Conservation (phyloP, 2,113 vertebrate species). For the Piaya cayana region DNA sequence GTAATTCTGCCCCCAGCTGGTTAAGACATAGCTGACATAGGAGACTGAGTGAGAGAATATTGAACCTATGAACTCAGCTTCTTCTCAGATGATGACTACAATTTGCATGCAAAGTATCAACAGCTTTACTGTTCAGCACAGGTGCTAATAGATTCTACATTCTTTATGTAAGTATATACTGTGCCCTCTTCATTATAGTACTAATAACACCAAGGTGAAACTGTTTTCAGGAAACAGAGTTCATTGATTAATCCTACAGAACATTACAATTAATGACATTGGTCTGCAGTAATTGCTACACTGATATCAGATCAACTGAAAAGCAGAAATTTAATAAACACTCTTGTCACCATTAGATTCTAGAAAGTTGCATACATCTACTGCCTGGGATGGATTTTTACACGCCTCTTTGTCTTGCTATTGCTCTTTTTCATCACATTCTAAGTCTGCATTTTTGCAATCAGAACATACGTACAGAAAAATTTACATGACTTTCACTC, state of each 20-base stretch:
- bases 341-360: background rate
- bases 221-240: conserved; percentile 31
- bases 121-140: background rate
- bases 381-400: background rate
- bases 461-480: background rate
- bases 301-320: background rate
- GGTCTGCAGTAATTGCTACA: background rate
- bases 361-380: background rate
- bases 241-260: conserved; percentile 26
- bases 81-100: conserved; percentile 20
- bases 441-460: background rate
- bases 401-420: background rate
- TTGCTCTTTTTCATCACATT: background rate
- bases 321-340: conserved; percentile 17
- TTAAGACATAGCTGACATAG: conserved; percentile 77
- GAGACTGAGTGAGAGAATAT: conserved; percentile 47
- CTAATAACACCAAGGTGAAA: conserved; percentile 22
- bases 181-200: conserved; percentile 6
- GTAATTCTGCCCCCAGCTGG: conserved; percentile 99
- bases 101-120: conserved; percentile 41
- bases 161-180: background rate
- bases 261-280: conserved; percentile 40
- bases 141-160: conserved; percentile 54
- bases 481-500: background rate
- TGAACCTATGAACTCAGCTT: conserved; percentile 41